Evolutionary conservation across 2,113 vertebrate species (phyloP), one percentile per base, ranked within the genome.

Genomic region (Thunnus thynnus): DNA sequence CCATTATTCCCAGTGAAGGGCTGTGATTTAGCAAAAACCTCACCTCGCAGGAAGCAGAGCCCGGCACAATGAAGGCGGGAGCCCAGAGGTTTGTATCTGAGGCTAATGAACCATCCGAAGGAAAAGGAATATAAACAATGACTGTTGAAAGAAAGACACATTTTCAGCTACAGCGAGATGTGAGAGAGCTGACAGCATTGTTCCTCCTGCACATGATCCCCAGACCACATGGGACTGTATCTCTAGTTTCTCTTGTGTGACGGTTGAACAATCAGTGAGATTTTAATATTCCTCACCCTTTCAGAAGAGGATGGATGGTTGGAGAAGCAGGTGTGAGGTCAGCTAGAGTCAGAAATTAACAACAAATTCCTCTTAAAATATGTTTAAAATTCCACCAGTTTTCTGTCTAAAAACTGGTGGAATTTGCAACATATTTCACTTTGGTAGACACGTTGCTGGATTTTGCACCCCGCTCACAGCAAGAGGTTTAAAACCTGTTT

Each of bases 1-100:
- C 48, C 32, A 78, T 82, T 74, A 64, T 82, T 67, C 51, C 41
- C 18, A 58, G 32, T 50, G 16, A 70, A 52, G 20, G 64, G 44
- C 5, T 16, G 9, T 61, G 67, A 83, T 86, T 87, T 70, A 78
- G 64, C 47, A 80, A 55, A 82, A 75, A 30, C 27, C 18, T 67
- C 57, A 52, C 41, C 14, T 48, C 18, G 3, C 36, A 62, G 50
- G 77, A 57, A 72, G 56, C 48, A 56, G n/a, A 78, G 36, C 41
- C 55, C 55, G 52, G 46, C 51, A 78, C 13, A 75, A 61, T 67
- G 66, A 79, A 79, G 60, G 55, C 46, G 55, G 18, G 22, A 60
- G 61, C 70, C 13, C 48, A 74, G 25, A 63, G 47, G 41, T 27
- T 25, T 46, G 13, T 44, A 65, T 74, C 54, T 56, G 25, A 72